These are phyloP conservation scores for Biston stratarius DNA, from an alignment of 2,888 invertebrate genomes.

Conservation along the genomic window DNA sequence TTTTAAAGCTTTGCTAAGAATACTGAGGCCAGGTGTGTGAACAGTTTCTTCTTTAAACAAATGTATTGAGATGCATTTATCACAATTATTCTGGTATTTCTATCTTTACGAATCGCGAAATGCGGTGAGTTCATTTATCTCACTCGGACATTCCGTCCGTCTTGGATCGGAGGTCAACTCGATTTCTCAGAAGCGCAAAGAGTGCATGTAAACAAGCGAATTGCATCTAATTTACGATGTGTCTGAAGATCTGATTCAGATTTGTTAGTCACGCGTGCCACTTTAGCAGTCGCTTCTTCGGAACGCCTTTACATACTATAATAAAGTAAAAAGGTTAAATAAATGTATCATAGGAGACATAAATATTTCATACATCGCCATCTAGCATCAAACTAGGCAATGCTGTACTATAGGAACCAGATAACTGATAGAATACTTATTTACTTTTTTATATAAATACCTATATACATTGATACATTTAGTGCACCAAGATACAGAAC, in stretches of 20 bases:
- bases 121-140: slow-evolving; percentile 17
- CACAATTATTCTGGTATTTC: slow-evolving; percentile 12
- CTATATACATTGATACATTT: no score
- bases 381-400: no score
- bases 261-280: slow-evolving; percentile 3
- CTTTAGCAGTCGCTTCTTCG: not conserved
- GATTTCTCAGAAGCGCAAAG: slow-evolving; percentile 31
- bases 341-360: no score
- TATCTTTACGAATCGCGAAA: slow-evolving; percentile 24
- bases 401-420: no score
- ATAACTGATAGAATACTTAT: no score
- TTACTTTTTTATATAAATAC: no score
- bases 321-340: no score
- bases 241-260: not conserved
- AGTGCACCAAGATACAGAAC: no score
- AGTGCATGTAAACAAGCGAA: slow-evolving; percentile 44
- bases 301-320: not conserved
- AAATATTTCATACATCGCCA: no score
- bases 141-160: slow-evolving; percentile 34
- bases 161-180: slow-evolving; percentile 20
- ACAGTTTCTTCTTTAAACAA: slow-evolving; percentile 22
- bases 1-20: slow-evolving; percentile 37
- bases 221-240: slow-evolving; percentile 23
- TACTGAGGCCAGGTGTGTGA: slow-evolving; percentile 39
- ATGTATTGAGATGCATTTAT: slow-evolving; percentile 17